Conservation (phyloP, 2,113 vertebrate genomes). For the Willisornis vidua region DNA sequence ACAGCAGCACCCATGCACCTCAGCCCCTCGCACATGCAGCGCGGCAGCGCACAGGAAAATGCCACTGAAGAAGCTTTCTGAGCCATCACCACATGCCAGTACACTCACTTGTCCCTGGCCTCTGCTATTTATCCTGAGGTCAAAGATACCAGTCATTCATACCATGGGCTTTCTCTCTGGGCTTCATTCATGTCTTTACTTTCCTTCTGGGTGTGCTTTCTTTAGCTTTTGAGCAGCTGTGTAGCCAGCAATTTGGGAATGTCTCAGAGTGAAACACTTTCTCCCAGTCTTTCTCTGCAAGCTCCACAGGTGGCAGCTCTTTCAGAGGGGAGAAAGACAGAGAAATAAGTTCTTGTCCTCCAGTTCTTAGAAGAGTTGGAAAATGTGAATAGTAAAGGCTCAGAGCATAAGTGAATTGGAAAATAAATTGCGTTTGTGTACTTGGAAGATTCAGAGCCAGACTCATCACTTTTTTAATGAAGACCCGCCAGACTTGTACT, state of each 20-base stretch:
- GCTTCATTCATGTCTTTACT: neutral
- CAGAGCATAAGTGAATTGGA: neutral
- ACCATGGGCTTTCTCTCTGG: neutral
- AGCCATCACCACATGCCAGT: neutral
- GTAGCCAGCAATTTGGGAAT: neutral
- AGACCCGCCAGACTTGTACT: neutral
- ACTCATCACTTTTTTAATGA: neutral
- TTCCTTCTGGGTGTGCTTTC: neutral
- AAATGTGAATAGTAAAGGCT: neutral
- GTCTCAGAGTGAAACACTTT: neutral
- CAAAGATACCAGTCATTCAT: neutral
- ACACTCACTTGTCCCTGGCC: accelerated
- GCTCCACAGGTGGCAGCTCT: neutral
- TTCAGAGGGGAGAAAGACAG: neutral
- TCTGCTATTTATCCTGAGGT: neutral
- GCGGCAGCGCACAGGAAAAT: accelerated
- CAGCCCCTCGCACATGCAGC: accelerated
- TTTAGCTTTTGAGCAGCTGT: neutral
- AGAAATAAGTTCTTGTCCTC: neutral
- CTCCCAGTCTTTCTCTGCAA: neutral
- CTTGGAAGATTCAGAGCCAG: neutral
- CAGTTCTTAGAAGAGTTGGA: neutral
- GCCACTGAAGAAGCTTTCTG: neutral
- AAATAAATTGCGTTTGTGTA: neutral
- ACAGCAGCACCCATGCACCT: neutral